phyloP scores from a whole-genome alignment of 92 coral and sea anemone species.

The Isaurus tuberculatus region DNA sequence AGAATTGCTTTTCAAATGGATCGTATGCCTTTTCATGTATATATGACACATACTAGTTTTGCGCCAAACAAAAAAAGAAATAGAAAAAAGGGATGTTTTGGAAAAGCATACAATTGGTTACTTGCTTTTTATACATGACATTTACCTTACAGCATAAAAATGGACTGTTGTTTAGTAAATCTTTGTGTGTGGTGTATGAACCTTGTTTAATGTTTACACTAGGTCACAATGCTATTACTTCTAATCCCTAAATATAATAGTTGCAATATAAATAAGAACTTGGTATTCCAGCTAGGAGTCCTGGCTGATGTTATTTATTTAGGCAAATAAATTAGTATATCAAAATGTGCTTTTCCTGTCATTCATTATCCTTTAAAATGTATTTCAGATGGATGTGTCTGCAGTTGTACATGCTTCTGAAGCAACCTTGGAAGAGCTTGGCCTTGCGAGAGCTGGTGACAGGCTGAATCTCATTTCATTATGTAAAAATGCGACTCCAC shows the following conservation, averaged over 20 bases:
- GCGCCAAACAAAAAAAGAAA: no score
- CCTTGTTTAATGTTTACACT: background rate
- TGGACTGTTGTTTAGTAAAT: no score
- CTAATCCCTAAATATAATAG: background rate
- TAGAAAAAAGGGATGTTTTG: no score
- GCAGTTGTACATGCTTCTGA: constrained; percentile 57
- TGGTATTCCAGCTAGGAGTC: background rate
- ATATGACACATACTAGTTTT: no score
- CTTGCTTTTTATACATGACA: no score
- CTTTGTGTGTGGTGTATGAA: no score
- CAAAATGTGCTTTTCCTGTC: background rate
- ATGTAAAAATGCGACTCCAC: constrained; percentile 1
- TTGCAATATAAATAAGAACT: background rate
- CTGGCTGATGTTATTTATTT: background rate
- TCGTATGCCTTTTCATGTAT: background rate
- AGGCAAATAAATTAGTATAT: background rate
- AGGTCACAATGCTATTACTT: background rate
- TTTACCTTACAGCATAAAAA: no score
- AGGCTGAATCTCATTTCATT: constrained; percentile 55
- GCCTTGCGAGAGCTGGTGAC: constrained; percentile 62
- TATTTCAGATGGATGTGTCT: constrained; percentile 62
- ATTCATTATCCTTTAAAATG: constrained; percentile 2
- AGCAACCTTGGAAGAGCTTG: constrained; percentile 53
- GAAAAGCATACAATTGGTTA: no score
- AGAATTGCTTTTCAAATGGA: background rate